Conservation (phyloP, 2,113 vertebrate species). For the Bubo scandiacus region DNA sequence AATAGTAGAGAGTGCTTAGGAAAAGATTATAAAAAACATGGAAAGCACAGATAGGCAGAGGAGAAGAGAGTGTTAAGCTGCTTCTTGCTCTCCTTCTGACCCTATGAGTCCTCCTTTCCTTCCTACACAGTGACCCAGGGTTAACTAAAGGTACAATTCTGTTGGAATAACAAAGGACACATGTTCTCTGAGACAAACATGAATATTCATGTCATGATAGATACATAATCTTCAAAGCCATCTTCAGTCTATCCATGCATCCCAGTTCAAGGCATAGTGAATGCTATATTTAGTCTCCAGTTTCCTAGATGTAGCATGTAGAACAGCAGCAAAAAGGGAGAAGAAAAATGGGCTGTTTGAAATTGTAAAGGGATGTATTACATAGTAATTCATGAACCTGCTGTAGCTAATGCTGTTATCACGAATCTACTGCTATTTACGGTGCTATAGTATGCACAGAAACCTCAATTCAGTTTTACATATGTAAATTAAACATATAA, state of each 20-base stretch:
- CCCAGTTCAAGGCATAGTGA: neutral
- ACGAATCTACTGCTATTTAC: conserved; percentile 27
- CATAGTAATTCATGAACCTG: conserved; percentile 39
- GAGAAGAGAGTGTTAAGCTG: neutral
- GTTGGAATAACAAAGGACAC: neutral
- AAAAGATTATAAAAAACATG: neutral
- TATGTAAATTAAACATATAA: conserved; percentile 61
- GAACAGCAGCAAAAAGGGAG: neutral
- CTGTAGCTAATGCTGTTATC: conserved; percentile 18
- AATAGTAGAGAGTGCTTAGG: neutral
- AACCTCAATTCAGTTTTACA: conserved; percentile 32
- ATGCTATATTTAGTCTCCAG: neutral
- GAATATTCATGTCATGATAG: neutral
- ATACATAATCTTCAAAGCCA: neutral
- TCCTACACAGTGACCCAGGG: neutral
- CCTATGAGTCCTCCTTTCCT: neutral
- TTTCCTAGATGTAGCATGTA: neutral
- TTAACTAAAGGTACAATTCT: neutral
- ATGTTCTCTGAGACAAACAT: neutral
- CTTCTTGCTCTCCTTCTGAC: neutral
- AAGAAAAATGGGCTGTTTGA: conserved; percentile 7
- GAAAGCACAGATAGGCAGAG: neutral
- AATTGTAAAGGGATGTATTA: conserved; percentile 3
- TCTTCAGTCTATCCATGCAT: neutral
- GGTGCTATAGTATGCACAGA: neutral